These are phyloP conservation scores for Epinotia brunnichana DNA, from an alignment of 2,888 invertebrate genomes.

Conservation along the genomic window DNA sequence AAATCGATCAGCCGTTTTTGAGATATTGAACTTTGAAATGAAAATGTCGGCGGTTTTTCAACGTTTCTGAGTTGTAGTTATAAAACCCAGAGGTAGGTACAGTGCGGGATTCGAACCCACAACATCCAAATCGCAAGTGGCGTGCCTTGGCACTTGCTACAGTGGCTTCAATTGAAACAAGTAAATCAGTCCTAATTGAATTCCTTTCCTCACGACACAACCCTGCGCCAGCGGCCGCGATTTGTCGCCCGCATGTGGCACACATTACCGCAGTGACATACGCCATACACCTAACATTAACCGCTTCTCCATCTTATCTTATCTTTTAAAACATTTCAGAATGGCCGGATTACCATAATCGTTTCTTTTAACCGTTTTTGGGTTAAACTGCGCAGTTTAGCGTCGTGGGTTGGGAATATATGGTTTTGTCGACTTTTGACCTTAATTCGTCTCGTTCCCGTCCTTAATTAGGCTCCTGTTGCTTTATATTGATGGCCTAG, in stretches of 20 bases:
- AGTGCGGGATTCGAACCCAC: too few species aligned
- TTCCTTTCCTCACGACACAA: background rate
- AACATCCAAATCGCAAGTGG: too few species aligned
- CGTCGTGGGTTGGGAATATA: constrained; percentile 12
- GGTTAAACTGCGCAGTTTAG: constrained; percentile 14
- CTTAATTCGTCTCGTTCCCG: constrained; percentile 3
- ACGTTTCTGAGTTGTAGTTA: too few species aligned
- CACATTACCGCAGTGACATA: constrained; percentile 34
- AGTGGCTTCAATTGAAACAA: background rate
- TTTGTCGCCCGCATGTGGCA: constrained; percentile 29
- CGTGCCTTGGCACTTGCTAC: too few species aligned
- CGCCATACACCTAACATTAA: constrained; percentile 15
- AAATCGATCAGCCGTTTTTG: too few species aligned
- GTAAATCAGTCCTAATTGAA: background rate
- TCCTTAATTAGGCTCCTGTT: background rate
- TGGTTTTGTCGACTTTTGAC: constrained; percentile 7
- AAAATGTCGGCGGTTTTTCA: too few species aligned
- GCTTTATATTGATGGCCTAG: too few species aligned
- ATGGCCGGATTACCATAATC: constrained; percentile 34
- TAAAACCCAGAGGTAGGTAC: too few species aligned
- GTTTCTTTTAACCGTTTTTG: constrained; percentile 27
- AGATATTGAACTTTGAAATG: too few species aligned
- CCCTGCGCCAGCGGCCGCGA: constrained; percentile 22
- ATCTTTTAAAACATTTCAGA: constrained; percentile 34
- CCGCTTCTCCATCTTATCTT: constrained; percentile 28